These are phyloP conservation scores for Xanthorhoe designata DNA, from an alignment of 2,888 invertebrate species.

Conservation along the genomic window DNA sequence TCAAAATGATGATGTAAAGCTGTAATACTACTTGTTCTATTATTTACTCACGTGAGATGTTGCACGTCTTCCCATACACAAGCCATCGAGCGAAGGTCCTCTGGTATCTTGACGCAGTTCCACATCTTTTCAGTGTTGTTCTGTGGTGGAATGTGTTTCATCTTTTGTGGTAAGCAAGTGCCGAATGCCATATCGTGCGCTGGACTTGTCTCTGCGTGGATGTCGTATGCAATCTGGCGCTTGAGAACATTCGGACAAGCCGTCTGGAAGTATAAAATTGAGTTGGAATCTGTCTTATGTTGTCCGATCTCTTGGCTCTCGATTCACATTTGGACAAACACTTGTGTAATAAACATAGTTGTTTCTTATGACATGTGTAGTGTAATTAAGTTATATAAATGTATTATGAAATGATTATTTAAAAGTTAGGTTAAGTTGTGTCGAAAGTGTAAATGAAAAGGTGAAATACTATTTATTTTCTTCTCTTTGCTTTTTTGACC, in stretches of 20 bases:
- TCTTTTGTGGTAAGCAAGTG: constrained; percentile 75
- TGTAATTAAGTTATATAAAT: too few species aligned
- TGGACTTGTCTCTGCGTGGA: constrained; percentile 76
- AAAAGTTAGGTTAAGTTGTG: too few species aligned
- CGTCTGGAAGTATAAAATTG: constrained; percentile 55
- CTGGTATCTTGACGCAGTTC: constrained; percentile 83
- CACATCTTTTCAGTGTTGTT: constrained; percentile 83
- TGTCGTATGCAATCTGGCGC: constrained; percentile 78
- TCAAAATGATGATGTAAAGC: neutral
- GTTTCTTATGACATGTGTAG: too few species aligned
- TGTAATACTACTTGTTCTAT: neutral
- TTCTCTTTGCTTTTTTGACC: neutral
- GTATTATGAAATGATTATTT: too few species aligned
- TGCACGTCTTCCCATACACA: constrained; percentile 87
- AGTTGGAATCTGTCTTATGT: too few species aligned
- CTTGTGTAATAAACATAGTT: neutral
- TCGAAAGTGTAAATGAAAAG: too few species aligned
- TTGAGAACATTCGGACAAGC: constrained; percentile 79
- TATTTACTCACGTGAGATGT: constrained; percentile 79
- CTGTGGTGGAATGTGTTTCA: constrained; percentile 82
- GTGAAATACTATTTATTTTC: neutral
- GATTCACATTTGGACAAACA: neutral
- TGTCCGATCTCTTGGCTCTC: too few species aligned
- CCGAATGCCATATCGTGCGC: constrained; percentile 82
- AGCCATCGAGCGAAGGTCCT: constrained; percentile 86